phyloP scores from a whole-genome alignment of 2,113 vertebrate genomes.

The Peromyscus californicus region DNA sequence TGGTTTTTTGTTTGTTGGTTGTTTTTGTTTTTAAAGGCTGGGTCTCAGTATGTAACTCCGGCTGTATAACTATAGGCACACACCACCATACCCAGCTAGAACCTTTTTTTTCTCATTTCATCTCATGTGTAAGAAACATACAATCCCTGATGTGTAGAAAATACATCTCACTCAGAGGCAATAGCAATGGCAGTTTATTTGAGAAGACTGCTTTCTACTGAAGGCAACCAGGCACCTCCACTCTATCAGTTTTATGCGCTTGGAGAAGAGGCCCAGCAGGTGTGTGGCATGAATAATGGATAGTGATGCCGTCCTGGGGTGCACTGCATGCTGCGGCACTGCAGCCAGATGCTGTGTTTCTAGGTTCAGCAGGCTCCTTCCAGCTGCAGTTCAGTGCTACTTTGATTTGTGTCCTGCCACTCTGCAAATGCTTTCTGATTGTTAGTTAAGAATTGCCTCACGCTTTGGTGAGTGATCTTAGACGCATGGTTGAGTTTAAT shows the following conservation, averaged over 20 bases:
- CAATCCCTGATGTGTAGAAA: background rate
- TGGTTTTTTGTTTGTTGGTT: background rate
- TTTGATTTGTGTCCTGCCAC: background rate
- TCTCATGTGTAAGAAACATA: background rate
- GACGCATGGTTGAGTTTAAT: background rate
- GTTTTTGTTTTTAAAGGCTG: background rate
- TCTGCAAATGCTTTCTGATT: background rate
- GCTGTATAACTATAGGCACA: background rate
- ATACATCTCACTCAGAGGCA: background rate
- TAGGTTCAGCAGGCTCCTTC: background rate
- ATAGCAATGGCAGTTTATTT: conserved; percentile 29
- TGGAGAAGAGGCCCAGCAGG: conserved; percentile 86
- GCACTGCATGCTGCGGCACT: background rate
- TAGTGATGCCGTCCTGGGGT: conserved; percentile 30
- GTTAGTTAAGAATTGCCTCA: background rate
- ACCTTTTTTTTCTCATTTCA: background rate
- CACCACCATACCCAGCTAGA: background rate
- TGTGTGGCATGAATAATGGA: conserved; percentile 87
- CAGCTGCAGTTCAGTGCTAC: background rate
- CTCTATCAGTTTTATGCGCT: conserved; percentile 89
- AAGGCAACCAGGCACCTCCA: conserved; percentile 64
- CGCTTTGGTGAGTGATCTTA: background rate
- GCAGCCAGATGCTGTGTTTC: background rate
- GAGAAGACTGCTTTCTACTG: conserved; percentile 38
- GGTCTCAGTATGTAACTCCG: background rate